Evolutionary conservation across 2,113 vertebrate genomes (phyloP), one percentile per base, ranked within the genome.

Genomic region (Dryoscopus gambensis): DNA sequence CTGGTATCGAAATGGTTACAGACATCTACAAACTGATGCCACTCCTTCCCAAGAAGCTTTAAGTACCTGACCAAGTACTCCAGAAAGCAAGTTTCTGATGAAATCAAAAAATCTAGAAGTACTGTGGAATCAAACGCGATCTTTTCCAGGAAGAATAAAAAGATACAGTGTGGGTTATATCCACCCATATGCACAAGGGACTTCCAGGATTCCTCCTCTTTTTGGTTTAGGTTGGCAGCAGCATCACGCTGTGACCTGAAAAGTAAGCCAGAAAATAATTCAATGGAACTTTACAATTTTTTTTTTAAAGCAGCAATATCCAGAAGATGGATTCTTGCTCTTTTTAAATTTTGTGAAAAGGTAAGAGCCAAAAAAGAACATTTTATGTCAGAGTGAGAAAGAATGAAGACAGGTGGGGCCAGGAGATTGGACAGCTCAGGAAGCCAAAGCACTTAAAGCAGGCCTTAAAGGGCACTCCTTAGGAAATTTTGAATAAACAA

Each of bases 31-130:
- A 99, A 99, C 8, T 95, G 89, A 31, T n/a, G 79, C 98, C 98
- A 98, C 73, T 99, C 98, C 55, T 95, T 95, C n/a, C 88, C 59
- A 9, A 99, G 97, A 28, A 98, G 97, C 91, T 99, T 99, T 52
- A 99, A 97, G 94, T 99, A 99, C 20, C 97, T 98, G 40, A 99
- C 98, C 37, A 99, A 97, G 95, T 99, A 99, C 89, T 99, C 99
- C 86, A 99, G 95, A 63, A 99, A 99, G 91, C 99, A 99, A 85
- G 99, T 99, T 96, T 99, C 99, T 2, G 98, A 96, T 21, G 99
- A 99, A 96, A 99, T 99, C 84, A 99, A 97, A 92, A 99, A 99
- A 96, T 99, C 99, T 2, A 99, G 97, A 22, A 99, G 98, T 67
- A 99, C 97, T 46, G 98, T 98, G 81, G 98, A 97, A 97, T 99